phyloP scores from a whole-genome alignment of 1,140 invertebrate genomes.

The Drosophila ficusphila region DNA sequence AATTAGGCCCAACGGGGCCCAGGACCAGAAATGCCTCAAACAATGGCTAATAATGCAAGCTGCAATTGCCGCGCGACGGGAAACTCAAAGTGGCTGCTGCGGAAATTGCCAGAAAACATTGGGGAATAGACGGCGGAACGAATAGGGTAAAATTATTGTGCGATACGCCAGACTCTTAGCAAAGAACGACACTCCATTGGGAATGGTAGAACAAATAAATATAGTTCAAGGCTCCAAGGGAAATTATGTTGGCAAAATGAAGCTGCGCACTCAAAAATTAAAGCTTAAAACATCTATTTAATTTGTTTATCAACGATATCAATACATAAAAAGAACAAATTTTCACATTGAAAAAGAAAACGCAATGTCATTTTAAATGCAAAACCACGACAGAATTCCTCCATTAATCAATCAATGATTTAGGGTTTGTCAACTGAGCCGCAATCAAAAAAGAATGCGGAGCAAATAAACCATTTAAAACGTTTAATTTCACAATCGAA shows the following conservation, averaged over 20 bases:
- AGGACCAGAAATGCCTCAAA: constrained; percentile 53
- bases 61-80: constrained; percentile 8
- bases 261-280: neutral
- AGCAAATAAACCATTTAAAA: constrained; percentile 4
- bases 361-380: neutral
- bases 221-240: neutral
- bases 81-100: neutral
- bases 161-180: neutral
- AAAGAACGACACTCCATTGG: neutral
- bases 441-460: neutral
- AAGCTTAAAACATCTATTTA: neutral
- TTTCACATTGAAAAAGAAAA: too few species aligned
- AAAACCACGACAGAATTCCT: neutral
- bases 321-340: neutral
- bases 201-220: neutral
- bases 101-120: constrained; percentile 8
- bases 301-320: too few species aligned
- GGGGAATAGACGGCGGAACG: constrained; percentile 1
- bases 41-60: constrained; percentile 70
- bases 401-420: neutral
- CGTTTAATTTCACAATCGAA: constrained; percentile 8
- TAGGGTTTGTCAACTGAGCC: neutral
- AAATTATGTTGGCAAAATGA: neutral
- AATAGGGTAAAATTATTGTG: neutral
- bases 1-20: constrained; percentile 68